phyloP scores from a whole-genome alignment of 2,113 vertebrate genomes.

The Trochalopteron elliotii region DNA sequence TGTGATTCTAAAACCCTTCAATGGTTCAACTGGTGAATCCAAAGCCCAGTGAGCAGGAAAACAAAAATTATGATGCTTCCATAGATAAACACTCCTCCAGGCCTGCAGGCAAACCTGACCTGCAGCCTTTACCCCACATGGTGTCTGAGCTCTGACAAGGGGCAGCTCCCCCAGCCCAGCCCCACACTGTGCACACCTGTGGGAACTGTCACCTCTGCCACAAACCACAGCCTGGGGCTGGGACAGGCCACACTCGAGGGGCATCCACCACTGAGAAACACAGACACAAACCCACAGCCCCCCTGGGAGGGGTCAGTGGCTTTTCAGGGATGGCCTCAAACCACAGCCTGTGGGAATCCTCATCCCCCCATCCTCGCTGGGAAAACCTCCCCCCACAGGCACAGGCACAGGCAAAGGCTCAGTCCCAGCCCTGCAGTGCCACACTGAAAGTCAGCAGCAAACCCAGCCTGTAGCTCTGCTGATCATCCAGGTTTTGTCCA shows the following conservation, averaged over 20 bases:
- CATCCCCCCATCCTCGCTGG: fast-evolving
- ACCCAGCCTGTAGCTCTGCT: background rate
- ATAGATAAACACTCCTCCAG: background rate
- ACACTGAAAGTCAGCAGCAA: background rate
- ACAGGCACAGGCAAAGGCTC: no score
- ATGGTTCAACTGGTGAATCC: background rate
- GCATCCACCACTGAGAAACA: background rate
- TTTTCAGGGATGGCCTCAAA: background rate
- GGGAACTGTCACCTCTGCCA: background rate
- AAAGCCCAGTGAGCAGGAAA: background rate
- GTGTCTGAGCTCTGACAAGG: fast-evolving
- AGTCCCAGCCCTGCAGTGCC: background rate
- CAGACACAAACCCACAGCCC: background rate
- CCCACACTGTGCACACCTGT: background rate
- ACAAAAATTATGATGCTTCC: fast-evolving
- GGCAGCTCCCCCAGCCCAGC: background rate
- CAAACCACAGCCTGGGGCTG: background rate
- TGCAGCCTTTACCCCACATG: fast-evolving
- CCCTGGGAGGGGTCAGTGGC: background rate
- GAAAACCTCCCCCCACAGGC: background rate
- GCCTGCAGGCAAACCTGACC: background rate
- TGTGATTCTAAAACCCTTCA: background rate
- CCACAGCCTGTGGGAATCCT: no score
- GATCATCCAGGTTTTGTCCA: background rate
- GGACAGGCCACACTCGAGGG: fast-evolving